Evolutionary conservation across 2,888 invertebrate species (phyloP).

Genomic region (Perizoma affinitatum): DNA sequence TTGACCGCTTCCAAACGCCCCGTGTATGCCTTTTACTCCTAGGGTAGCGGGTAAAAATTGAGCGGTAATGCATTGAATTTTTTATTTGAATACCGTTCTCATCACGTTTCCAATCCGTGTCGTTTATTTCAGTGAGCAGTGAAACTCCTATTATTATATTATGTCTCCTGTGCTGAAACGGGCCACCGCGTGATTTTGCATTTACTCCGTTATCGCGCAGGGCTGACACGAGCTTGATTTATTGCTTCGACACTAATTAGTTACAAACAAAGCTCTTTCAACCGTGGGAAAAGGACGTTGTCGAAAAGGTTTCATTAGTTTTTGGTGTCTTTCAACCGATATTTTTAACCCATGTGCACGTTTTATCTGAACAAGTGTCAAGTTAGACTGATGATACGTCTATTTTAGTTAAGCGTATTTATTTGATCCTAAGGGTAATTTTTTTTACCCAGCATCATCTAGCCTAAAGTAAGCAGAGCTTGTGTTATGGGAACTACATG

Average conservation of each 20-base stretch:
- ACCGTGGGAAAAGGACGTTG: conserved; percentile 20
- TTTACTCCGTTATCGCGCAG: conserved; percentile 46
- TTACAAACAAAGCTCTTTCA: conserved; percentile 24
- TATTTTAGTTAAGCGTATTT: too few relatives aligned
- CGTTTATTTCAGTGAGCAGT: conserved; percentile 9
- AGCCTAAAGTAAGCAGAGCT: too few relatives aligned
- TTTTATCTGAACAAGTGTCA: too few relatives aligned
- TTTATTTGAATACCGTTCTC: background rate
- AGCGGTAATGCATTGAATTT: too few relatives aligned
- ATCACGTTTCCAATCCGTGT: background rate
- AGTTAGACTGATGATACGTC: too few relatives aligned
- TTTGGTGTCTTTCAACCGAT: conserved; percentile 2
- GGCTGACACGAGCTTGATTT: conserved; percentile 43
- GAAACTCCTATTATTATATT: conserved; percentile 5
- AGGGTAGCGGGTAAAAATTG: too few relatives aligned
- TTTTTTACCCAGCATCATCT: too few relatives aligned
- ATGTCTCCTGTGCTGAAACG: conserved; percentile 29
- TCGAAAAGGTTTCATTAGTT: conserved; percentile 2
- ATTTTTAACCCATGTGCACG: too few relatives aligned
- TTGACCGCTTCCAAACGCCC: too few relatives aligned
- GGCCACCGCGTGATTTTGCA: conserved; percentile 54
- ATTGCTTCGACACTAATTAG: conserved; percentile 31
- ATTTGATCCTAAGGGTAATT: too few relatives aligned
- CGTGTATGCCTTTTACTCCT: too few relatives aligned
- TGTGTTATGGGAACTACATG: too few relatives aligned